phyloP scores from a whole-genome alignment of 1,140 invertebrate genomes.

The Homarus americanus region DNA sequence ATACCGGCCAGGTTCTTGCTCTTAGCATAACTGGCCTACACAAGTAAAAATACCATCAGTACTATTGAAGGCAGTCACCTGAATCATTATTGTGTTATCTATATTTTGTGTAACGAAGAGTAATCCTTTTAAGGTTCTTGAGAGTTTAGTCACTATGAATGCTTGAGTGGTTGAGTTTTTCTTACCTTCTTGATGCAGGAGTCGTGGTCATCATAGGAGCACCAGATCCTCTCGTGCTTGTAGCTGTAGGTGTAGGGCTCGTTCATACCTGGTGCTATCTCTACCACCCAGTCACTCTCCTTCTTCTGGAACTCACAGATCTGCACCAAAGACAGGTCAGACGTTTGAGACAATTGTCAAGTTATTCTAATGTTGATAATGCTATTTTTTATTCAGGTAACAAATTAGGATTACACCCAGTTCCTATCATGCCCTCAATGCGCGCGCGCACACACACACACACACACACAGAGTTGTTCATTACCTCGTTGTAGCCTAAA shows the following conservation, averaged over 20 bases:
- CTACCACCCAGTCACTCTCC: constrained; percentile 65
- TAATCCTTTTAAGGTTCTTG: too few species aligned
- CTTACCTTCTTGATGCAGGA: constrained; percentile 68
- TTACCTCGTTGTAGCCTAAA: constrained; percentile 90
- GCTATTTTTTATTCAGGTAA: too few species aligned
- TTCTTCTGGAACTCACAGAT: constrained; percentile 65
- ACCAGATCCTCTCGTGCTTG: constrained; percentile 57
- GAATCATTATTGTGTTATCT: background rate
- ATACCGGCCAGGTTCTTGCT: constrained; percentile 81
- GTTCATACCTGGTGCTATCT: constrained; percentile 37
- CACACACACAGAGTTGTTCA: background rate
- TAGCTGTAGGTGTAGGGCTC: constrained; percentile 60
- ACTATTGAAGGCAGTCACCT: background rate
- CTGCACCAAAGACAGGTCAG: constrained; percentile 21
- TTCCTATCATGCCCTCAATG: too few species aligned
- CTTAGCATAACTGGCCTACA: constrained; percentile 78
- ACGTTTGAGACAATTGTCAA: too few species aligned
- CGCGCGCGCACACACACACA: too few species aligned
- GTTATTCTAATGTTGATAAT: too few species aligned
- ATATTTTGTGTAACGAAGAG: background rate
- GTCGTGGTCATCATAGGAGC: constrained; percentile 74
- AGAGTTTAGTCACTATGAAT: too few species aligned
- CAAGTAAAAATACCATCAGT: too few species aligned
- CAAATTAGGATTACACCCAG: too few species aligned
- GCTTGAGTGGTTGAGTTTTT: background rate